These are phyloP conservation scores for Cyprinodon variegatus DNA, from an alignment of 2,113 vertebrate genomes.

Conservation along the genomic window DNA sequence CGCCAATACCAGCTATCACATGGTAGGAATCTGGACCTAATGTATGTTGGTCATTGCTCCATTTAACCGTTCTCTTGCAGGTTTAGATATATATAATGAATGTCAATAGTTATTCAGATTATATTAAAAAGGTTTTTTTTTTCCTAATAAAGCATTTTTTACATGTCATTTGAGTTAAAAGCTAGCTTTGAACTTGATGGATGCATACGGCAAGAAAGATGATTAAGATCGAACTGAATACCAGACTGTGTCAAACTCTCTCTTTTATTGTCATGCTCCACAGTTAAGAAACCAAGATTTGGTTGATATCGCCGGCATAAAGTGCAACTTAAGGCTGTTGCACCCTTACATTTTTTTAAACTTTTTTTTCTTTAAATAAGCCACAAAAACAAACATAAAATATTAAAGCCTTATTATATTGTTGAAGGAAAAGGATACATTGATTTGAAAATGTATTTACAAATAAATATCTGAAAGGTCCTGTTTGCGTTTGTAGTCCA, in stretches of 20 bases:
- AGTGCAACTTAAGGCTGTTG: no score
- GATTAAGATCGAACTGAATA: neutral
- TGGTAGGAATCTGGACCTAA: conserved; percentile 79
- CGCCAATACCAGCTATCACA: conserved; percentile 89
- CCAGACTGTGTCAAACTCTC: neutral
- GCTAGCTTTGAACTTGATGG: neutral
- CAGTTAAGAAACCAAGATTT: no score
- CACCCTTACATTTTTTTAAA: no score
- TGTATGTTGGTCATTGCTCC: neutral
- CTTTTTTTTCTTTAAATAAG: no score
- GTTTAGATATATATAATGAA: neutral
- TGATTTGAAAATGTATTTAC: no score
- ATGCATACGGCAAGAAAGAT: neutral
- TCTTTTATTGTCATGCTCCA: neutral
- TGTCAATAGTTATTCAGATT: neutral
- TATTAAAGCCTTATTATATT: no score
- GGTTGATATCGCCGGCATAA: no score
- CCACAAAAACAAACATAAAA: no score
- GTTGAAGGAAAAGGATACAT: no score
- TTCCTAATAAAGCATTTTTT: neutral
- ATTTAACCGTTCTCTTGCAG: neutral
- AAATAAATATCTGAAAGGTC: no score
- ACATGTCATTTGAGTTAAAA: neutral
- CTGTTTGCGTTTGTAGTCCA: no score
- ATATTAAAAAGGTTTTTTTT: neutral